Evolutionary conservation across 2,113 vertebrate genomes (phyloP), one percentile per base, ranked within the genome.

Genomic region (Syngnathus scovelli): DNA sequence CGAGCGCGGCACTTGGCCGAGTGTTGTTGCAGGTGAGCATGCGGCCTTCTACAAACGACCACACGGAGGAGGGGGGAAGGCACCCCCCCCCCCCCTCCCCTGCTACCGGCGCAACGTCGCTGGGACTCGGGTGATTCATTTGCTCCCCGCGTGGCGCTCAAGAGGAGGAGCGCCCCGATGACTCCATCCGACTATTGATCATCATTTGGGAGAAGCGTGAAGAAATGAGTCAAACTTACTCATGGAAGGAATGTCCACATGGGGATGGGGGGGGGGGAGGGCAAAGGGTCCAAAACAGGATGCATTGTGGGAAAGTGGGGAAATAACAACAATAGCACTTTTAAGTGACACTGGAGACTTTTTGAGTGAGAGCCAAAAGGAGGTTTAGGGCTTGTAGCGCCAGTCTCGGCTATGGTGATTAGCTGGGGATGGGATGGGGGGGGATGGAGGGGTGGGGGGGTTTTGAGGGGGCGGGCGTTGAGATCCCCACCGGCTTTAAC

Each of bases 221-320:
- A 88, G 74, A 85, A 79, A 83, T 82, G 84, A 88, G 61, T 87
- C 77, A 82, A 86, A 87, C 80, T 74, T 43, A 83, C 77, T 78
- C 73, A 77, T 84, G 80, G 70, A 83, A 70, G 78, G 87, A 89
- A 89, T 88, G 87, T 88, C 77, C 76, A 84, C 86, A 86, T 81
- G 83, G 88, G 87, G 19, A 16, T 7, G 19, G 19, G 9, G 60
- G 2, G 60, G 2, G 60, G 41, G 39, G 69, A 55, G 72, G 56
- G 67, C 27, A 33, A 33, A 33, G 27, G 27, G 27, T 33, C 27
- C 27, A 33, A 33, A 33, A 46, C 61, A 55, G 46, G 19, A 23
- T 33, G 21, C 48, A 69, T 58, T 66, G 75, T 82, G 82, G 84
- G 82, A 87, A 84, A 75, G 61, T 68, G 70, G 6, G 6, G 19